Percentiles rank a stretch among this genome's conserved stretches.
phyloP scores from a whole-genome alignment of 2,888 invertebrate species.

The Drosophila infuscata region DNA sequence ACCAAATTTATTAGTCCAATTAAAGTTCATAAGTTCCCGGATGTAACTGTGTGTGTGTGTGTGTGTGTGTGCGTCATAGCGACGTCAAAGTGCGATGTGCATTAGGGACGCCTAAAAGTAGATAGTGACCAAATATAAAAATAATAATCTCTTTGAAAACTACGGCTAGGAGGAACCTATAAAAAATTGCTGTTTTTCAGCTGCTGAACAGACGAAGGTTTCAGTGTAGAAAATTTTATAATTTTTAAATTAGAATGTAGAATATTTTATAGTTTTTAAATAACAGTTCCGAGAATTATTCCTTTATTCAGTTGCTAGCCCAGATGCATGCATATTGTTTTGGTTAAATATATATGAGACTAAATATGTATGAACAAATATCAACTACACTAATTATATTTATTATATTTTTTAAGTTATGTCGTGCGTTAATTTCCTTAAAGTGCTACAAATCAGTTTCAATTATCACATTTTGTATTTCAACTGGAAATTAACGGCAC shows the following conservation, averaged over 20 bases:
- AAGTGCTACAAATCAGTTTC: slow-evolving; percentile 16
- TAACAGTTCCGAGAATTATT: not conserved
- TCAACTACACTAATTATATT: slow-evolving; percentile 29
- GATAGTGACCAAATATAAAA: slow-evolving; percentile 28
- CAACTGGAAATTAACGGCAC: slow-evolving; percentile 52
- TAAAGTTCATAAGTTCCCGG: slow-evolving; percentile 74
- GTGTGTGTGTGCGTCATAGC: slow-evolving; percentile 47
- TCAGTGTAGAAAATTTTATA: not conserved
- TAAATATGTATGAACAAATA: slow-evolving; percentile 14
- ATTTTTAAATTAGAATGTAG: not conserved
- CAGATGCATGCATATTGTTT: slow-evolving; percentile 44
- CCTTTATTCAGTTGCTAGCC: slow-evolving; percentile 2
- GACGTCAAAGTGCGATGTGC: slow-evolving; percentile 52
- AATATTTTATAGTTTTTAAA: not conserved
- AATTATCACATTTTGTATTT: slow-evolving; percentile 5
- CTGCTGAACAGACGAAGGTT: not conserved
- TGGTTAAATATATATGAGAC: not conserved
- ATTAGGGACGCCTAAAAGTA: slow-evolving; percentile 57
- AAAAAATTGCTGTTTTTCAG: slow-evolving; percentile 9
- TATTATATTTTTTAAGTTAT: slow-evolving; percentile 1
- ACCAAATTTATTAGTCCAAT: slow-evolving; percentile 74
- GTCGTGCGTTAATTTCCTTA: slow-evolving; percentile 47
- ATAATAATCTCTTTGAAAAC: slow-evolving; percentile 41
- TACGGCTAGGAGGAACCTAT: slow-evolving; percentile 16
- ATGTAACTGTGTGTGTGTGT: slow-evolving; percentile 24